Evolutionary conservation across 2,797 vertebrate species (phyloP).

Genomic region (Hydrophis major): DNA sequence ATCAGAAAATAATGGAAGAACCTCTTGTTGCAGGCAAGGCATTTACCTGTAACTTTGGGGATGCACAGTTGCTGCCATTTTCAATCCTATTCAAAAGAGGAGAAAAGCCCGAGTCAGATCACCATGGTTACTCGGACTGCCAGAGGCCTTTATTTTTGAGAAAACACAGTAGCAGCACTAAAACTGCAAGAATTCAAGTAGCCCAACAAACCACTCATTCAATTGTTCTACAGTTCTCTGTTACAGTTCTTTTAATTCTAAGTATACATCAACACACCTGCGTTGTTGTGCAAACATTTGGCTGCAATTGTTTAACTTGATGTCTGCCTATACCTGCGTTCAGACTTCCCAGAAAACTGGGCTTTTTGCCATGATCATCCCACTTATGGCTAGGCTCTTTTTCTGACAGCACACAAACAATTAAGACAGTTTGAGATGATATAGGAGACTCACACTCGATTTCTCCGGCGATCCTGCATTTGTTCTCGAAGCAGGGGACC

Average conservation of each 20-base stretch:
- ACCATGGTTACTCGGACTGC: not conserved
- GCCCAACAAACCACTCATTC: not conserved
- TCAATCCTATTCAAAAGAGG: constrained; percentile 11
- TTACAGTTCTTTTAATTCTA: not conserved
- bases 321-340: not conserved
- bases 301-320: not conserved
- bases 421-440: not conserved
- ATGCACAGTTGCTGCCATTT: not conserved
- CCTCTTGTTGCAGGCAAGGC: not conserved
- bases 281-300: not conserved
- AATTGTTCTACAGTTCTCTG: not conserved
- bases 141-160: not conserved
- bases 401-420: not conserved
- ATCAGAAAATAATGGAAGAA: not conserved
- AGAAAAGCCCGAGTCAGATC: not conserved
- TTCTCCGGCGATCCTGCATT: constrained; percentile 77
- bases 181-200: not conserved
- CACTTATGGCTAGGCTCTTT: not conserved
- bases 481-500: constrained; percentile 80
- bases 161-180: not conserved
- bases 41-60: constrained; percentile 25
- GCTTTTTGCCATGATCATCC: constrained; percentile 19
- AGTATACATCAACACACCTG: not conserved
- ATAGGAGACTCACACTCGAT: constrained; percentile 56
- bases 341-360: not conserved